Conservation (phyloP, 2,888 invertebrate species). For the Alviniconcha strummeri region DNA sequence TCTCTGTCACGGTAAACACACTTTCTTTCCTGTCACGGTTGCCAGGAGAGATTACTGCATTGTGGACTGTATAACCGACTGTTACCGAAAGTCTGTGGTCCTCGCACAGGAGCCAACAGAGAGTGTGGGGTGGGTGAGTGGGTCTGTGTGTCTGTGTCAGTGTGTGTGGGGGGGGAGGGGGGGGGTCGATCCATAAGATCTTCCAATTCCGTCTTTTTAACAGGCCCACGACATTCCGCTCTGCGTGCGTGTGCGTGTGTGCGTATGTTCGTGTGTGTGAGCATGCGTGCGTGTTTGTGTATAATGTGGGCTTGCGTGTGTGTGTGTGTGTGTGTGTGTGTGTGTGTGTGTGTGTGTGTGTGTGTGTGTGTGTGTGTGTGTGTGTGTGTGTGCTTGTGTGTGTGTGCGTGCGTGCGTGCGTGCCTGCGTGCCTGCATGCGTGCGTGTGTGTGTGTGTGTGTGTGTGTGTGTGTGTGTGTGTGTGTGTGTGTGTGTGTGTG, state of each 20-base stretch:
- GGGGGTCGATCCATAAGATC: too few relatives aligned
- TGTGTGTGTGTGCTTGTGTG: not conserved
- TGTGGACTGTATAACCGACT: too few relatives aligned
- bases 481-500: not conserved
- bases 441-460: not conserved
- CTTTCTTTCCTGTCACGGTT: too few relatives aligned
- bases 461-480: not conserved
- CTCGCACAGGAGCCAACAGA: too few relatives aligned
- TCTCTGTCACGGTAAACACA: too few relatives aligned
- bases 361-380: not conserved
- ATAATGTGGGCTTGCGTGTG: not conserved
- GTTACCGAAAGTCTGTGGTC: too few relatives aligned
- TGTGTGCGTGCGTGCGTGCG: not conserved
- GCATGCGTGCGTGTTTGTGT: not conserved
- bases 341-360: not conserved
- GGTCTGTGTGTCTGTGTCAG: too few relatives aligned
- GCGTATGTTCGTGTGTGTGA: not conserved
- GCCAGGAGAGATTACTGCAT: too few relatives aligned
- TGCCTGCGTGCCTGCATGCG: not conserved
- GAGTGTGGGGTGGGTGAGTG: too few relatives aligned
- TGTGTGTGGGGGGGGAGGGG: too few relatives aligned
- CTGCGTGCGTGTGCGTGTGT: not conserved
- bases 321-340: conserved; percentile 9
- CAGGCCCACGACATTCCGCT: too few relatives aligned
- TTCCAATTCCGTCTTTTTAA: too few relatives aligned